Conservation (phyloP, 1,140 invertebrate genomes). For the Potamilus streckersoni region DNA sequence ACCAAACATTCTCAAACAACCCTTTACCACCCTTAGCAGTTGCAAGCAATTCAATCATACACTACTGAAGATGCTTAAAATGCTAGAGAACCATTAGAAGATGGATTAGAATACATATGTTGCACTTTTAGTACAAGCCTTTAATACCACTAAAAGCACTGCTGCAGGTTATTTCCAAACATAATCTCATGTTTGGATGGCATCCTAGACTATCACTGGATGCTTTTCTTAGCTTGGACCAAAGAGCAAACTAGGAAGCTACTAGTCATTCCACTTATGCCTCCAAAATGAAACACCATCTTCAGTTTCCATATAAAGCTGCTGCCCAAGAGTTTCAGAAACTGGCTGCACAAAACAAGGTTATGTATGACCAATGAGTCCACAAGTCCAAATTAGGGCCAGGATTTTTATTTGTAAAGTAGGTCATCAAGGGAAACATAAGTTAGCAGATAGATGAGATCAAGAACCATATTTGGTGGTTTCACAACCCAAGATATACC, state of each 20-base stretch:
- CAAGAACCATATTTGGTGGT: too few species aligned
- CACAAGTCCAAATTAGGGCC: neutral
- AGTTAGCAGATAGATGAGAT: neutral
- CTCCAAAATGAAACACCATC: neutral
- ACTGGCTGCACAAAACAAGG: neutral
- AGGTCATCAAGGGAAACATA: neutral
- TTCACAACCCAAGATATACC: neutral
- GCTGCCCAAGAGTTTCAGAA: neutral
- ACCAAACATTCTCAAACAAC: neutral
- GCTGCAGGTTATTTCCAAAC: neutral
- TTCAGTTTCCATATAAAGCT: neutral
- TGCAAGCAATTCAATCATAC: neutral
- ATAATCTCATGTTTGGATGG: slow-evolving; percentile 8
- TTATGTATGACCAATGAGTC: neutral
- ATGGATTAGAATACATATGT: slow-evolving; percentile 3
- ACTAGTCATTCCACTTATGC: neutral
- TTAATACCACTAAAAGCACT: neutral
- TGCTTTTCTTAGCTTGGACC: slow-evolving; percentile 6
- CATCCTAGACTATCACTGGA: slow-evolving; percentile 6
- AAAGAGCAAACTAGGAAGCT: neutral
- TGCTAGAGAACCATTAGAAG: slow-evolving; percentile 5
- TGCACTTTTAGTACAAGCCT: slow-evolving; percentile 3
- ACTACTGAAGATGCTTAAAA: slow-evolving; percentile 1
- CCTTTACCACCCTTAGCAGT: slow-evolving; percentile 3
- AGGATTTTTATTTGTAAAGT: neutral